These are phyloP conservation scores for Nanorana parkeri DNA, from an alignment of 2,113 vertebrate genomes.

Conservation along the genomic window DNA sequence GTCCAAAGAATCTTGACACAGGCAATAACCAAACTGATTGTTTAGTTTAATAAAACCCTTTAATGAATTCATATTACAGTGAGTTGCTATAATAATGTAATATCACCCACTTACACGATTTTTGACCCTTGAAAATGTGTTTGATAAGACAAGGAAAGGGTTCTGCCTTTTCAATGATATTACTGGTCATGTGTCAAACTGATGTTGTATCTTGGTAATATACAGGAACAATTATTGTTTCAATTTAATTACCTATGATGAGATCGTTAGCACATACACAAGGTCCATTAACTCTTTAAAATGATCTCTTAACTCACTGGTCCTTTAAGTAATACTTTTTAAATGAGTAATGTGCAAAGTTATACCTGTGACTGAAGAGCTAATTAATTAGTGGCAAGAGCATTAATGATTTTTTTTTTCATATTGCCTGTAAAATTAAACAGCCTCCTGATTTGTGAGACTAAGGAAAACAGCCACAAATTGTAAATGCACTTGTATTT, in stretches of 20 bases:
- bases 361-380: constrained; percentile 19
- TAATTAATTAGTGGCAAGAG: constrained; percentile 10
- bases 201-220: constrained; percentile 44
- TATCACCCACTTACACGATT: neutral
- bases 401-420: constrained; percentile 1
- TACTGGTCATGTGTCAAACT: constrained; percentile 35
- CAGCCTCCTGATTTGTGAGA: too few species aligned
- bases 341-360: constrained; percentile 15
- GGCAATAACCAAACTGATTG: neutral
- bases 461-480: too few species aligned
- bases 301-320: constrained; percentile 12
- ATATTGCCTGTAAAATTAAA: neutral
- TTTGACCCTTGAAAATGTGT: constrained; percentile 21
- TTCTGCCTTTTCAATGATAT: neutral
- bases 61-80: neutral
- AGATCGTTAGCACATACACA: constrained; percentile 35
- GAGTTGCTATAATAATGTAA: neutral
- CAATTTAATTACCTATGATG: constrained; percentile 26
- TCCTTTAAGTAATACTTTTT: constrained; percentile 4
- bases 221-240: constrained; percentile 30
- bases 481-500: too few species aligned
- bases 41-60: neutral
- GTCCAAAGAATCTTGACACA: neutral
- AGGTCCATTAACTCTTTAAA: constrained; percentile 31
- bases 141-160: neutral